Evolutionary conservation across 2,113 vertebrate species (phyloP), one percentile per base, ranked within the genome.

Genomic region (Lagenorhynchus albirostris): DNA sequence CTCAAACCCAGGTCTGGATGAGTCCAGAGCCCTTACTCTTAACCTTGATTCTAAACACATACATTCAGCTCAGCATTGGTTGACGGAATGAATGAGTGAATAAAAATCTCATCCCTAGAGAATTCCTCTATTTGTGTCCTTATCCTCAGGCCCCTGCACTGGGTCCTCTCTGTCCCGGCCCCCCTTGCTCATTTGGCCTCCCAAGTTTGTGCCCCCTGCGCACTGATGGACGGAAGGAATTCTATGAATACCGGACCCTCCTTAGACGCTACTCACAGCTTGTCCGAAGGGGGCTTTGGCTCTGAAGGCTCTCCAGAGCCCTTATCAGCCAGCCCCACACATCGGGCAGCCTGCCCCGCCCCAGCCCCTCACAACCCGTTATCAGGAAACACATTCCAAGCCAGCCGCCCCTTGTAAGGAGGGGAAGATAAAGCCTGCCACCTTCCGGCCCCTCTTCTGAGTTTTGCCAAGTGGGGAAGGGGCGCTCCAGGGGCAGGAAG

Each of bases 331-430:
- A 10, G 25, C 17, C 31, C 47, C 97, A 63, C 0, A 18, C 1
- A 68, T 20, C 25, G 0, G 68, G 33, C 55, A 17, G 60, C 88
- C 58, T 6, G 8, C 65, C 47, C 0, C 0, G 1, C 41, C 74
- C 70, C 4, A 4, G 86, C 71, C 91, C 62, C 94, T 98, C 74
- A 23, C 76, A 89, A 65, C 95, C 95, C 92, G 17, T 98, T 98
- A 98, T 98, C 98, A 98, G 97, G 33, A 85, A 89, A 96, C 97
- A 79, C 98, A 98, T 98, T 98, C 98, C 97, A 94, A 17, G 70
- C 85, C 62, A 47, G 96, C 98, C 65, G 81, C 91, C 94, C 88
- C 93, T 95, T 47, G 50, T 92, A 87, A 84, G 96, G 95, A 62
- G 70, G 50, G 14, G 67, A 31, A 98, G 98, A 98, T 93, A 98